These are phyloP conservation scores for Uropsilus gracilis DNA, from an alignment of 2,113 vertebrate species.

Conservation along the genomic window DNA sequence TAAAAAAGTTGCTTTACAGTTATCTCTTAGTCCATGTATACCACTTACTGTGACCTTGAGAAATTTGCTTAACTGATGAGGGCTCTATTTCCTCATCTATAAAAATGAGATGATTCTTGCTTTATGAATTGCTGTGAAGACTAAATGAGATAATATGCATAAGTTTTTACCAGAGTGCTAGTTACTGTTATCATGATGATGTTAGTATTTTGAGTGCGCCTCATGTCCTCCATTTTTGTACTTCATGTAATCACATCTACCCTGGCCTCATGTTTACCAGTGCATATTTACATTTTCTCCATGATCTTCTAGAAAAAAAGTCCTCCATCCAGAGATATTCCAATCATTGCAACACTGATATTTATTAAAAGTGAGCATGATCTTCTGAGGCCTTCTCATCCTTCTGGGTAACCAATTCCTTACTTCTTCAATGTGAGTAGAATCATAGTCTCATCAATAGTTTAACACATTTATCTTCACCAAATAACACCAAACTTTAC, in stretches of 20 bases:
- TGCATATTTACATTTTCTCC: not conserved
- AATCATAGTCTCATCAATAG: not conserved
- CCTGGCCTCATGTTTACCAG: not conserved
- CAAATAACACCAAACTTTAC: not conserved
- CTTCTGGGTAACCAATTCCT: not conserved
- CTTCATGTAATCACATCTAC: not conserved
- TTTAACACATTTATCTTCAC: not conserved
- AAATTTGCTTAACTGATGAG: not conserved
- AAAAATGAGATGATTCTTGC: not conserved
- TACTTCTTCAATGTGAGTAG: not conserved
- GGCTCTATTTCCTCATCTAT: not conserved
- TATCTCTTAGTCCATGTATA: not conserved
- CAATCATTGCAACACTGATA: not conserved
- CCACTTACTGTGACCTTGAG: not conserved
- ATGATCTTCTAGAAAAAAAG: conserved; percentile 27
- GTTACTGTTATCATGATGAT: not conserved
- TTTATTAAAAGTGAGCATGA: not conserved
- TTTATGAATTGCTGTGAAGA: not conserved
- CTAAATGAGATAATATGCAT: not conserved
- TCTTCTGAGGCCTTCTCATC: not conserved
- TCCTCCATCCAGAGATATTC: not conserved
- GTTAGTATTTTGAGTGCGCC: not conserved
- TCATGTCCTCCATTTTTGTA: not conserved
- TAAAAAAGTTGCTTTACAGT: not conserved
- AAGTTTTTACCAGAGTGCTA: not conserved